phyloP scores from a whole-genome alignment of 2,888 invertebrate species.

The Pachliopta kotzebuea region DNA sequence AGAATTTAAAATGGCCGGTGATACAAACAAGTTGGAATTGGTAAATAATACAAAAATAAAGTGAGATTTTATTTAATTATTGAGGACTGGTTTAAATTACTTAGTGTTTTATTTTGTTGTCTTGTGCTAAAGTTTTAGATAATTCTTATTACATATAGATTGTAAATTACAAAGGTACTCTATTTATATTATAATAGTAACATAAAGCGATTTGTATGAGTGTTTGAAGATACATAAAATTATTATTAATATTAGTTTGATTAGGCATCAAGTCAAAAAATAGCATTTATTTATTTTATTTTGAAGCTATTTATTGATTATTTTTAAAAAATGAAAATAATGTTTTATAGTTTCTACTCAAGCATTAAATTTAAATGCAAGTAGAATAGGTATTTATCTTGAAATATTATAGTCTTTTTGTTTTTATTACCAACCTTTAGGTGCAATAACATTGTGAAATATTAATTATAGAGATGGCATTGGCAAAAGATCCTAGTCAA shows the following conservation, averaged over 20 bases:
- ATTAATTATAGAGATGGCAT: neutral
- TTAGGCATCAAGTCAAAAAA: too few species aligned
- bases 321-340: neutral
- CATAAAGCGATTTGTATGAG: too few species aligned
- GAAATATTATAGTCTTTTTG: neutral
- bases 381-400: too few species aligned
- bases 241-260: too few species aligned
- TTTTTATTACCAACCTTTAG: neutral
- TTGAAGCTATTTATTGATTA: neutral
- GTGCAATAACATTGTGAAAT: neutral
- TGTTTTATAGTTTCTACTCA: neutral
- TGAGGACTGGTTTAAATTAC: slow-evolving; percentile 29
- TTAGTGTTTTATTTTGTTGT: slow-evolving; percentile 9
- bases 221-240: too few species aligned
- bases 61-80: slow-evolving; percentile 23
- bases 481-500: neutral
- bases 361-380: neutral
- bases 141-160: neutral
- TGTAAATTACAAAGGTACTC: neutral
- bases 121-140: neutral
- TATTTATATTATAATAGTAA: neutral
- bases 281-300: neutral
- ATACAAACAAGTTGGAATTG: slow-evolving; percentile 27
- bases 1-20: slow-evolving; percentile 47
- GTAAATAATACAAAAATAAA: slow-evolving; percentile 21